These are phyloP conservation scores for Phalacrocorax carbo DNA, from an alignment of 2,113 vertebrate genomes.

Conservation along the genomic window DNA sequence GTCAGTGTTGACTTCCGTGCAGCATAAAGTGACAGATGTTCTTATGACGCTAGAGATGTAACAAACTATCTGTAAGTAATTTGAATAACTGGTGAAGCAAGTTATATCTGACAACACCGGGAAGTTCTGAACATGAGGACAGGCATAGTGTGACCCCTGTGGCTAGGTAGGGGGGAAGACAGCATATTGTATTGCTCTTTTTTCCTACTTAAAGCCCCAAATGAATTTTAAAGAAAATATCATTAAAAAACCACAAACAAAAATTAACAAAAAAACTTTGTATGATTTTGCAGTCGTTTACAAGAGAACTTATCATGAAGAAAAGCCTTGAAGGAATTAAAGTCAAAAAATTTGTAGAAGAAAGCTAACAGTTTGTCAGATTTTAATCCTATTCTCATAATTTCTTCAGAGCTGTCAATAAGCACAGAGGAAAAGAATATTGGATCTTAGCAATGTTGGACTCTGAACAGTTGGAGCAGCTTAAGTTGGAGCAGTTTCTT, in stretches of 20 bases:
- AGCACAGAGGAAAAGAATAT: background rate
- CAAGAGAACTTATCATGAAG: background rate
- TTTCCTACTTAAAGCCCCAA: background rate
- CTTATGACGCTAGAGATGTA: conserved; percentile 20
- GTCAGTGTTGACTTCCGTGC: background rate
- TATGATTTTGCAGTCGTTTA: background rate
- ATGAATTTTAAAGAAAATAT: background rate
- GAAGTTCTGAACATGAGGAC: background rate
- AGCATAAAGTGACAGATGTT: conserved; percentile 52
- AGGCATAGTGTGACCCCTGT: background rate
- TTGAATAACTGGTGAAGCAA: conserved; percentile 57
- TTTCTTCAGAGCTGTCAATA: background rate
- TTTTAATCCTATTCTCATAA: background rate
- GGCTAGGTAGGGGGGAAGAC: background rate
- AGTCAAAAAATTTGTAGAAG: background rate
- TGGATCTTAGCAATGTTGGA: background rate
- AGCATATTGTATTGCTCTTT: background rate
- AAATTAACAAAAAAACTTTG: background rate
- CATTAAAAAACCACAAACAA: background rate
- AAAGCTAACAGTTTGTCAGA: background rate
- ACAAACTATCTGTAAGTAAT: conserved; percentile 55
- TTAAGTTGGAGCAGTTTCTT: background rate
- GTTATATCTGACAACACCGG: conserved; percentile 29
- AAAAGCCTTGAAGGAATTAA: background rate
- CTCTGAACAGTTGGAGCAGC: background rate